Evolutionary conservation across 2,113 vertebrate genomes (phyloP).

Genomic region (Ploceus nigricollis): DNA sequence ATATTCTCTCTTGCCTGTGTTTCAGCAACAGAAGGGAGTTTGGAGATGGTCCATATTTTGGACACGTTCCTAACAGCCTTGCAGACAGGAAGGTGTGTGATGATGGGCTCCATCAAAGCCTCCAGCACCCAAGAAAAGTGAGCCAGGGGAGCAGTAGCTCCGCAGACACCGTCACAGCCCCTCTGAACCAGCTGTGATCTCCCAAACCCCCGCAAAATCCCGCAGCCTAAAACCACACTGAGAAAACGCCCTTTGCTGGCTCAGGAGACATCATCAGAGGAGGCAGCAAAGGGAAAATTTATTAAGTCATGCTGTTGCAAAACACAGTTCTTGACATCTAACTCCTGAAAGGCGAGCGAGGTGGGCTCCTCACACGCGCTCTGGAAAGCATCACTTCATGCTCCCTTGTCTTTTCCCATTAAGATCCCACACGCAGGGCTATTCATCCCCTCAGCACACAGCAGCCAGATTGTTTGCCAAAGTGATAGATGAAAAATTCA

Average conservation of each 20-base stretch:
- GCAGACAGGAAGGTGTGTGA: not conserved
- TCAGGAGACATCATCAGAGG: not conserved
- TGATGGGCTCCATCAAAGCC: not conserved
- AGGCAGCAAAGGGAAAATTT: not conserved
- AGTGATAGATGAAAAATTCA: slow-evolving; percentile 67
- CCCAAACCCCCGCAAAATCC: not conserved
- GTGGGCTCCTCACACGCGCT: not conserved
- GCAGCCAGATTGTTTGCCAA: slow-evolving; percentile 57
- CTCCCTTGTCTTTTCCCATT: slow-evolving; percentile 42
- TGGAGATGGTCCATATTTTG: not conserved
- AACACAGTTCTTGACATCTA: not conserved
- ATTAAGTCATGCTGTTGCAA: not conserved
- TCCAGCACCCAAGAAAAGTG: rapidly evolving
- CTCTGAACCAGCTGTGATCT: not conserved
- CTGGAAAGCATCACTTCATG: slow-evolving; percentile 8
- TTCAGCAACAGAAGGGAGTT: not conserved
- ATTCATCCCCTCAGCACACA: slow-evolving; percentile 48
- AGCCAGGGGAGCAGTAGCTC: not conserved
- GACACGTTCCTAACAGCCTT: not conserved
- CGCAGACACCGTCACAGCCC: rapidly evolving
- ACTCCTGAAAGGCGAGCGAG: not conserved
- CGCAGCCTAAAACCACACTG: rapidly evolving
- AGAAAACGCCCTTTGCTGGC: not conserved
- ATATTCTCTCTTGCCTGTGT: not conserved
- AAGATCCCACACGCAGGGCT: slow-evolving; percentile 34